Evolutionary conservation across 2,113 vertebrate species (phyloP).

Genomic region (Ivindomyrus marchei): DNA sequence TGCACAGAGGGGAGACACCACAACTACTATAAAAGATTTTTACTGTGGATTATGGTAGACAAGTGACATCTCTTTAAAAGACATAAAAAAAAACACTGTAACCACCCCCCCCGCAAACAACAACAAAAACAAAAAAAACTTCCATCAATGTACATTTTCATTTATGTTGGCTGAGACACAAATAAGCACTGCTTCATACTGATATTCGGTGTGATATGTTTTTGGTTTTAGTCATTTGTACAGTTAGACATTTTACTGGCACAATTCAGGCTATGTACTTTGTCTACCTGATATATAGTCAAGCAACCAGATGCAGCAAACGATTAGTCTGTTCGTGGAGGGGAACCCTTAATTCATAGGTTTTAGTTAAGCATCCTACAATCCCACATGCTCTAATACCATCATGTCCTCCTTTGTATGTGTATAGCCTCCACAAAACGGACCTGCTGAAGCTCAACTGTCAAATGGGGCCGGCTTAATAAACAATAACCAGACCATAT

Average conservation of each 20-base stretch:
- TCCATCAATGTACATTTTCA: not conserved
- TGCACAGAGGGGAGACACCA: not conserved
- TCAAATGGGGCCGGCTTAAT: not conserved
- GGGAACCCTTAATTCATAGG: not conserved
- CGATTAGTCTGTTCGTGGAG: not conserved
- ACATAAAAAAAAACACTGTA: not conserved
- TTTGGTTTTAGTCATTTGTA: not conserved
- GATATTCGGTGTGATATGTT: not conserved
- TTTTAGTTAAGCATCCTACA: not conserved
- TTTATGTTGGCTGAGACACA: not conserved
- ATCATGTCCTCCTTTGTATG: not conserved
- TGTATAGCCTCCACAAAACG: not conserved
- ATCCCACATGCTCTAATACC: not conserved
- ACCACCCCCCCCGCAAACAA: not conserved
- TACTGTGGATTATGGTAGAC: not conserved
- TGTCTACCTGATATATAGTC: not conserved
- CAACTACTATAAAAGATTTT: not conserved
- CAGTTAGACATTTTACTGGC: not conserved
- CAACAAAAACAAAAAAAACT: not conserved
- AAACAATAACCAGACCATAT: not conserved
- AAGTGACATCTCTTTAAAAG: not conserved
- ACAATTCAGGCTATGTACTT: not conserved
- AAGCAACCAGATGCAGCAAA: not conserved
- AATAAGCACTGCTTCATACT: not conserved
- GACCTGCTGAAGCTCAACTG: not conserved